A percentile compares a stretch with the other conserved stretches of the same genome.
Conservation (phyloP, 2,888 invertebrate genomes). For the Polydrusus pterygomalis region DNA sequence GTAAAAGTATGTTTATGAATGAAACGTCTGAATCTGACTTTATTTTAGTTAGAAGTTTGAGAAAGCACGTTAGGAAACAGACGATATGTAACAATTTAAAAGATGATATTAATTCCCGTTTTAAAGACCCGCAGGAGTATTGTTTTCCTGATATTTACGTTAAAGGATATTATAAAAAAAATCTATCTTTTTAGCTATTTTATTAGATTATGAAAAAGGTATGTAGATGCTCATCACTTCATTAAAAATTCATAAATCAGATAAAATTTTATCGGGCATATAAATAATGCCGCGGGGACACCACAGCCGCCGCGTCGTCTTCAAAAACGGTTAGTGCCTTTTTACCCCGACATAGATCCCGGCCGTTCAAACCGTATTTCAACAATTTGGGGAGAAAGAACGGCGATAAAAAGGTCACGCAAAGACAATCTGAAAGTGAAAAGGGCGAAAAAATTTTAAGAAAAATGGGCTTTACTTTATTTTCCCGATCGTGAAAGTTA, state of each 20-base stretch:
- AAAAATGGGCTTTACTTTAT: not conserved
- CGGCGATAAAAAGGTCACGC: slow-evolving; percentile 25
- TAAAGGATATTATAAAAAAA: too few relatives aligned
- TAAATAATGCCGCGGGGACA: slow-evolving; percentile 1
- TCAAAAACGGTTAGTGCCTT: slow-evolving; percentile 15
- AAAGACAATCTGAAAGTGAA: slow-evolving; percentile 23
- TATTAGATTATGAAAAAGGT: too few relatives aligned
- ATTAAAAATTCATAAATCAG: not conserved
- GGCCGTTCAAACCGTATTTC: slow-evolving; percentile 15
- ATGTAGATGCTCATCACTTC: not conserved
- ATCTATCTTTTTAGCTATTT: too few relatives aligned
- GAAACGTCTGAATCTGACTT: too few relatives aligned
- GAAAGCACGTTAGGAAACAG: too few relatives aligned
- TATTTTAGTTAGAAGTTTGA: too few relatives aligned
- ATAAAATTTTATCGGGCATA: not conserved
- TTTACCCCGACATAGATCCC: slow-evolving; percentile 10
- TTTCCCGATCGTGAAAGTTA: not conserved
- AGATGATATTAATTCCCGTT: too few relatives aligned
- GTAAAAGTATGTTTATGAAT: too few relatives aligned
- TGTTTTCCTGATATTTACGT: too few relatives aligned
- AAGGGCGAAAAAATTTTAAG: not conserved
- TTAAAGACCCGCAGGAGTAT: too few relatives aligned
- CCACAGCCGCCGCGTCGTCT: too few relatives aligned
- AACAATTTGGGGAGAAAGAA: slow-evolving; percentile 23
- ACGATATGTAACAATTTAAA: too few relatives aligned